Base-by-base conservation (phyloP, 1,140 invertebrate genomes). In the Drosophila nannoptera region DNA sequence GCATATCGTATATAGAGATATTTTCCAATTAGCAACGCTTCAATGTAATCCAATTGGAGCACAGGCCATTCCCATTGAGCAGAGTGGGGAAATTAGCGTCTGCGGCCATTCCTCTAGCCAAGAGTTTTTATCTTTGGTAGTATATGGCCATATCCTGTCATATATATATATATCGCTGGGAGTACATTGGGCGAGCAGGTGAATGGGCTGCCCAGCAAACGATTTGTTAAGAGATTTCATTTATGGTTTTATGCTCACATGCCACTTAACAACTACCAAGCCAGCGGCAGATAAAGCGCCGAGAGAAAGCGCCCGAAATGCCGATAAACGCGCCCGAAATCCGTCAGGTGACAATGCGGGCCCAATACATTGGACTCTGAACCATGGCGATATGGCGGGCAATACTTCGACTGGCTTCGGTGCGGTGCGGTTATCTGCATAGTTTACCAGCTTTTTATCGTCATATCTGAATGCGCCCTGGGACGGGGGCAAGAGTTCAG, bases 181-280 rank as follows among this genome's bases (percentile, higher is more conserved):
- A 22, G 53, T 67, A 31, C 35, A 58, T 55, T 59, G 53, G 40
- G 69, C 60, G 56, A 67, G 58, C 67, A n/a, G 36, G 16, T 53
- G 35, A 53, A 46, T 54, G 59, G 14, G 11, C 12, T 35, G 38
- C 45, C 56, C 54, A 63, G 46, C 69, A 69, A 70, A 75, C 73
- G 77, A 81, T 81, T 81, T 81, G 70, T 77, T 70, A 82, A 81
- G 73, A 76, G 77, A 81, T 81, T 81, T 82, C 76, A 82, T 81
- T 81, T 81, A 81, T 81, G 77, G 75, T 56, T 81, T 81, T 82
- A 81, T 81, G 65, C 52, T 59, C 74, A 77, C 77, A 82, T 77
- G 77, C 77, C 77, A 81, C 77, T 81, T 72, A 81, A 74, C 74
- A 81, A 81, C 59, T 80, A 74, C 74, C 77, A 72, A 64, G 3